Conservation (phyloP, 2,888 invertebrate species). For the Thalpophila matura region DNA sequence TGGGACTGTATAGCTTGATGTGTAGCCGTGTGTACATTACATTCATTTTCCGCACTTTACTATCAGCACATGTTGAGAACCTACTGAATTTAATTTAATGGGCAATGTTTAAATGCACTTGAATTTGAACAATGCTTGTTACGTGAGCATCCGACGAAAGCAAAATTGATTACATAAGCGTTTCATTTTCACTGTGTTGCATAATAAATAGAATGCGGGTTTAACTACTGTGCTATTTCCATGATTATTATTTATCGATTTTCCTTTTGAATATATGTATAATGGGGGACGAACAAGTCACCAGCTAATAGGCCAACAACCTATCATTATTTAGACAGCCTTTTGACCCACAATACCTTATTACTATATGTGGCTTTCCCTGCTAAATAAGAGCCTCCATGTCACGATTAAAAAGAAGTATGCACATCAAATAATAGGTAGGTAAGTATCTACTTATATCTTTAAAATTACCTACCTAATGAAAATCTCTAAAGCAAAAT, state of each 20-base stretch:
- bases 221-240: conserved; percentile 28
- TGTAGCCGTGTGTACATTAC: too few species aligned
- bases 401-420: not conserved
- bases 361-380: not conserved
- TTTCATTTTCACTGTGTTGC: conserved; percentile 33
- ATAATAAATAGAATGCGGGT: conserved; percentile 16
- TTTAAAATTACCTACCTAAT: not conserved
- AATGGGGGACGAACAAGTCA: conserved; percentile 15
- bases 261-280: conserved; percentile 19
- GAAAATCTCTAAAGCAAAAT: not conserved
- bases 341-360: not conserved
- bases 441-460: not conserved
- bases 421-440: not conserved
- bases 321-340: conserved; percentile 19
- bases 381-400: not conserved
- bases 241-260: conserved; percentile 40
- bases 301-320: conserved; percentile 13
- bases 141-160: conserved; percentile 26
- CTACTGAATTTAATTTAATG: conserved; percentile 27
- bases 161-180: conserved; percentile 36
- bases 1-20: too few species aligned
- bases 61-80: conserved; percentile 20
- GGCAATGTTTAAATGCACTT: conserved; percentile 26
- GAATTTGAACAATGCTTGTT: conserved; percentile 31
- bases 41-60: conserved; percentile 26